phyloP scores from a whole-genome alignment of 2,113 vertebrate genomes.

The Lipotes vexillifer region DNA sequence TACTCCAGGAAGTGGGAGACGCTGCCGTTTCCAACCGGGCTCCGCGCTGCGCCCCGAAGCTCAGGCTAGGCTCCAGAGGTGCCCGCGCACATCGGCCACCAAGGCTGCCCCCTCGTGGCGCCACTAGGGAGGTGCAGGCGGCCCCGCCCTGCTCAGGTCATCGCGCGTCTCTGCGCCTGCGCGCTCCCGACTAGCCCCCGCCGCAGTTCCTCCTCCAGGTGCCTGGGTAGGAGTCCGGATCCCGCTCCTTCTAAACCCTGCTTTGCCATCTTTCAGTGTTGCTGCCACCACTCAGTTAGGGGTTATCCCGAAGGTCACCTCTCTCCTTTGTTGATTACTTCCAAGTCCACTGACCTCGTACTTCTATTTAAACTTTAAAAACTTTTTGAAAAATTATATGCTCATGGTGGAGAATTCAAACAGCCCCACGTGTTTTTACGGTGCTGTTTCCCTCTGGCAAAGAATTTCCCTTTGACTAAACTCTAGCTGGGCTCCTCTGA shows the following conservation, averaged over 20 bases:
- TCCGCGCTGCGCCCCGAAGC: rapidly evolving
- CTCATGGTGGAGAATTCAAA: not conserved
- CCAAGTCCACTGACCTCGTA: not conserved
- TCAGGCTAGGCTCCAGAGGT: rapidly evolving
- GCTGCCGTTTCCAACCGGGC: rapidly evolving
- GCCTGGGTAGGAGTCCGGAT: rapidly evolving
- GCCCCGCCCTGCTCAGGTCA: rapidly evolving
- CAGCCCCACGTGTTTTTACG: not conserved
- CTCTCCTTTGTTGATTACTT: not conserved
- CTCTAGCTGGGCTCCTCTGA: not conserved
- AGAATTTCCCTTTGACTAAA: not conserved
- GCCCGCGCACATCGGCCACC: rapidly evolving
- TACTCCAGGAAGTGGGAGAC: rapidly evolving
- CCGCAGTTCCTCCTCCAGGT: rapidly evolving
- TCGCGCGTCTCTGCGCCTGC: not conserved
- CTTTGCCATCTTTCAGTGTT: not conserved
- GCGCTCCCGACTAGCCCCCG: rapidly evolving
- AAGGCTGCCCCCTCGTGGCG: not conserved
- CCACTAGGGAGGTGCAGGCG: not conserved
- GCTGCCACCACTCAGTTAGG: no score
- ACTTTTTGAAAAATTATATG: not conserved
- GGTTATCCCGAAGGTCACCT: no score
- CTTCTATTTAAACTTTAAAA: not conserved
- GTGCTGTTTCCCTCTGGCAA: no score
- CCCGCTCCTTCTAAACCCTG: rapidly evolving